Evolutionary conservation across 1,140 invertebrate species (phyloP), one percentile per base, ranked within the genome.

Genomic region (Gonioctena quinquepunctata): DNA sequence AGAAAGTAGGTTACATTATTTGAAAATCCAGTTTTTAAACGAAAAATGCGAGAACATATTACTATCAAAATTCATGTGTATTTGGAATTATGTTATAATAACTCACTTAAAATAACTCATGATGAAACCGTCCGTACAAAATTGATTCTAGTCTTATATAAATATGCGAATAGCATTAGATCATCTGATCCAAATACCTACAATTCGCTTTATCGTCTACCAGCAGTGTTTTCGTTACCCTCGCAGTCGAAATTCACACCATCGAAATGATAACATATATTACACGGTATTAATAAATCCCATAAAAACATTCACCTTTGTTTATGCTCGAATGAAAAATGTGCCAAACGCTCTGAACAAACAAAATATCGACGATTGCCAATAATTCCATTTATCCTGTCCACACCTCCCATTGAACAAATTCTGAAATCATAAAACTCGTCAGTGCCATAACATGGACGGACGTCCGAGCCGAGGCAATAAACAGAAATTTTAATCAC

Each of bases 401-500:
- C 76, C 76, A 73, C 78, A 81, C 79, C 78, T 81, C 78, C 42
- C 68, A 76, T 72, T 76, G 72, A 68, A 50, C 57, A 23, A 33
- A 61, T 69, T 66, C 62, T 67, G 56, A 77, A 81, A 81, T 80
- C 77, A 75, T 79, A 78, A 81, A 79, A 79, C 66, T 71, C 69
- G 68, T 68, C 63, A 69, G 26, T 50, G 72, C 64, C 67, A 74
- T 76, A 77, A 79, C 79, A 77, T 76, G 74, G 63, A 61, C 49
- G 61, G 75, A 75, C 76, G 72, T 71, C 64, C 76, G 72, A 69
- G 69, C 67, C 67, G 73, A 78, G 74, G 80, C 79, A 79, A 81
- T 81, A 82, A 81, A 82, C 77, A 73, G 77, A 80, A 77, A 75
- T 81, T 82, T 81, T 81, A 82, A 82, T 82, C 80, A 79, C 78